A percentile compares a stretch with the other conserved stretches of the same genome.
Evolutionary conservation across 2,888 invertebrate genomes (phyloP).

Genomic region (Netelia inedita): DNA sequence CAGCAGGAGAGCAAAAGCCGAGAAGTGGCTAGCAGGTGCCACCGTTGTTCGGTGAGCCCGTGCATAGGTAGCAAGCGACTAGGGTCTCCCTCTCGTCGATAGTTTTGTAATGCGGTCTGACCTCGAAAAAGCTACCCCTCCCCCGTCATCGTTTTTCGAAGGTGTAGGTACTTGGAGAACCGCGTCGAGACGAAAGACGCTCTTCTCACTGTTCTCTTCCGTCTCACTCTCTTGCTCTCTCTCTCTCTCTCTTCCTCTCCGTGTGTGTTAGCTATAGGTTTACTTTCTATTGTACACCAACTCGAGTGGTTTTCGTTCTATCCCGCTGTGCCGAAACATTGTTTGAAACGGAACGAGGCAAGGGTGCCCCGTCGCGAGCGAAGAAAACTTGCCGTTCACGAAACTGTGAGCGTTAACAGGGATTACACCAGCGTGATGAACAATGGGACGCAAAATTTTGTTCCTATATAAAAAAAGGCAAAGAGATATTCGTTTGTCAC

Average conservation of each 20-base stretch:
- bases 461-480: slow-evolving; percentile 53
- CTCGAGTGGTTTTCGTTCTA: slow-evolving; percentile 77
- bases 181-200: slow-evolving; percentile 50
- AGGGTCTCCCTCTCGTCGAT: slow-evolving; percentile 72
- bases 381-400: slow-evolving; percentile 67
- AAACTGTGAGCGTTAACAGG: slow-evolving; percentile 49
- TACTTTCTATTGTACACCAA: slow-evolving; percentile 74
- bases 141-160: slow-evolving; percentile 53
- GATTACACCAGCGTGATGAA: slow-evolving; percentile 50
- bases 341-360: slow-evolving; percentile 64
- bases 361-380: slow-evolving; percentile 57
- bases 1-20: slow-evolving; percentile 32
- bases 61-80: slow-evolving; percentile 72
- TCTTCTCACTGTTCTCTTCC: slow-evolving; percentile 37
- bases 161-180: slow-evolving; percentile 63
- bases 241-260: slow-evolving; percentile 63
- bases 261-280: slow-evolving; percentile 44
- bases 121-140: slow-evolving; percentile 66
- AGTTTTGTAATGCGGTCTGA: slow-evolving; percentile 74
- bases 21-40: slow-evolving; percentile 69
- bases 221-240: slow-evolving; percentile 50
- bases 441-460: slow-evolving; percentile 59
- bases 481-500: slow-evolving; percentile 58
- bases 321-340: slow-evolving; percentile 70
- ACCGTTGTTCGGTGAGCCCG: slow-evolving; percentile 54